phyloP scores from a whole-genome alignment of 1,140 invertebrate genomes.

The Caenorhabditis brenneri region DNA sequence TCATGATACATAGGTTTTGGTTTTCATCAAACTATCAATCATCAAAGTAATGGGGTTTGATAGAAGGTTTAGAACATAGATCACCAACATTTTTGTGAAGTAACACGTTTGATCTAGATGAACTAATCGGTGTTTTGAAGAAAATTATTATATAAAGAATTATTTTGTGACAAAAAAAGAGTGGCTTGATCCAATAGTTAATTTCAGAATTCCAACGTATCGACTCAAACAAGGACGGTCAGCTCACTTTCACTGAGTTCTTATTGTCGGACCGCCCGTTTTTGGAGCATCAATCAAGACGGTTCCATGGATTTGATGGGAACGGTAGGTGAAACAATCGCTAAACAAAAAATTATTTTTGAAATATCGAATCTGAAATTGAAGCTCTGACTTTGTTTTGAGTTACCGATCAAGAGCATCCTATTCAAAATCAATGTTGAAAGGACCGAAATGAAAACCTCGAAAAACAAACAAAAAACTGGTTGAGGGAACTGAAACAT shows the following conservation, averaged over 20 bases:
- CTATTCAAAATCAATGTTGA: no score
- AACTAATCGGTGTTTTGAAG: neutral
- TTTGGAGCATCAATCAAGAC: slow-evolving; percentile 33
- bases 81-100: neutral
- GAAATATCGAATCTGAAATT: no score
- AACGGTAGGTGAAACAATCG: slow-evolving; percentile 45
- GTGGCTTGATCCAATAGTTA: no score
- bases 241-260: slow-evolving; percentile 45
- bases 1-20: neutral
- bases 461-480: no score
- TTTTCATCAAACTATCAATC: neutral
- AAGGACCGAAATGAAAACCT: no score
- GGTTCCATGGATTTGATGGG: slow-evolving; percentile 33
- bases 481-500: no score
- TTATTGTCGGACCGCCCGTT: slow-evolving; percentile 32
- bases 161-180: no score
- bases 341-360: no score
- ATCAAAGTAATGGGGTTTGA: neutral
- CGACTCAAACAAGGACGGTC: slow-evolving; percentile 34
- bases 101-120: neutral
- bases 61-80: neutral
- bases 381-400: no score
- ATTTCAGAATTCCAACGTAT: slow-evolving; percentile 31
- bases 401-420: no score
- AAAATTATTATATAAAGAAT: no score